Evolutionary conservation across 2,888 invertebrate species (phyloP).

Genomic region (Apamea anceps): DNA sequence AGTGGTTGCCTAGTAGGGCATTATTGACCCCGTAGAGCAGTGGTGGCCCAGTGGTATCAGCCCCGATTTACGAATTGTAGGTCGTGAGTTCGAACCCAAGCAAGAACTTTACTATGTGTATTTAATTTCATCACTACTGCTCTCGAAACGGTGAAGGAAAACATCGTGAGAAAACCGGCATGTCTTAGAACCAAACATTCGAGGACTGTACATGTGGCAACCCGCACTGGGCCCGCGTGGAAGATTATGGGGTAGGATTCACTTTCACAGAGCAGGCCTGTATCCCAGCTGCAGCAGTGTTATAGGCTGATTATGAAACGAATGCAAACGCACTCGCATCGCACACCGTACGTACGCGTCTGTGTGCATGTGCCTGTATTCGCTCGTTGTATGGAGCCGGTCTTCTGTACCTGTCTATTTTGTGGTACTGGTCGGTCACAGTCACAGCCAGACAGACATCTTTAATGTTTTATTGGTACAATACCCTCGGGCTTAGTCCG

Average conservation of each 20-base stretch:
- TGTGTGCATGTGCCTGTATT: not conserved
- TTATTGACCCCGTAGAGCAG: too few relatives aligned
- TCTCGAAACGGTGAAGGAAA: not conserved
- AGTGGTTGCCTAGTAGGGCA: too few relatives aligned
- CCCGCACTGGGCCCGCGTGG: not conserved
- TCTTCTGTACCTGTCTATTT: conserved; percentile 14
- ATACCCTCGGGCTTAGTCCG: conserved; percentile 62
- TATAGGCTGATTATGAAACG: not conserved
- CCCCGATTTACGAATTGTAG: not conserved
- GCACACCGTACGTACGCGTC: not conserved
- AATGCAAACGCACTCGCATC: not conserved
- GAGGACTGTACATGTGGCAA: not conserved
- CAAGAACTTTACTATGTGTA: not conserved
- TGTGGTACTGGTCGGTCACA: conserved; percentile 21
- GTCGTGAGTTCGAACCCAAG: not conserved
- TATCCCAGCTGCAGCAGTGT: not conserved
- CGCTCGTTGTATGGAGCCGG: not conserved
- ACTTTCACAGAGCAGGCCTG: not conserved
- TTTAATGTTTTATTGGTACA: conserved; percentile 69
- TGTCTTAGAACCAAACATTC: not conserved
- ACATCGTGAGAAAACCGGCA: not conserved
- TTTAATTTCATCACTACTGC: not conserved
- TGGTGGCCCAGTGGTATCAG: not conserved
- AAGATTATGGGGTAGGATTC: too few relatives aligned
- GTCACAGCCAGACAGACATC: conserved; percentile 66